Evolutionary conservation across 2,797 vertebrate species (phyloP), one percentile per base, ranked within the genome.

Genomic region (Fundulus diaphanus): DNA sequence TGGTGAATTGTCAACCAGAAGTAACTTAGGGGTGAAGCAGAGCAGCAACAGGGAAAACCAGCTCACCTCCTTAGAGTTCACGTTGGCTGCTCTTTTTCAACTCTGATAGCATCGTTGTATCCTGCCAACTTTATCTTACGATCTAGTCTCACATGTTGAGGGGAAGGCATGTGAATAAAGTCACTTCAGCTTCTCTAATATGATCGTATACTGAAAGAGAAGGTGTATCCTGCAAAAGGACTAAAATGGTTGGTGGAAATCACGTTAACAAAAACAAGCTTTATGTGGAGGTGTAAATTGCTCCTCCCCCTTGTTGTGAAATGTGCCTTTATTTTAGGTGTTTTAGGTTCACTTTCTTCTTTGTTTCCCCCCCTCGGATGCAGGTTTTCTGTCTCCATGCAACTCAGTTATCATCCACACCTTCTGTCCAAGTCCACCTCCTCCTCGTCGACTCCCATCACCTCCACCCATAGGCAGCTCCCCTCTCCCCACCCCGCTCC

Each of bases 391-490:
- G 4, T 35, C 57, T 72, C 24, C 40, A 11, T 65, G 61, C 63
- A 15, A 63, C 56, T 61, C 51, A 27, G 35, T 16, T 52, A 72
- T 83, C 75, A 80, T 80, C 67, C 79, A 81, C 85, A 88, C 85
- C 81, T 82, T 79, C 81, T 27, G 9, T 63, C 59, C 42, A 63
- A 51, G 40, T 40, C 72, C 27, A 68, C 31, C 46, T 13, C n/a
- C 57, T 48, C 22, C 57, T 76, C 71, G 76, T 59, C 49, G 70
- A 52, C 42, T 72, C 52, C 77, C 77, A 70, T 74, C 81, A 70
- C 81, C 87, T 68, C 74, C 70, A 81, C 72, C 80, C 69, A 52
- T 51, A 75, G 71, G 76, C 86, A 78, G 80, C 70, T 69, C 56
- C 78, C 66, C 77, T 42, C 68, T 46, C 68, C 57, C 68, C 56